phyloP scores from a whole-genome alignment of 1,140 invertebrate genomes.

The Drosophila orena region DNA sequence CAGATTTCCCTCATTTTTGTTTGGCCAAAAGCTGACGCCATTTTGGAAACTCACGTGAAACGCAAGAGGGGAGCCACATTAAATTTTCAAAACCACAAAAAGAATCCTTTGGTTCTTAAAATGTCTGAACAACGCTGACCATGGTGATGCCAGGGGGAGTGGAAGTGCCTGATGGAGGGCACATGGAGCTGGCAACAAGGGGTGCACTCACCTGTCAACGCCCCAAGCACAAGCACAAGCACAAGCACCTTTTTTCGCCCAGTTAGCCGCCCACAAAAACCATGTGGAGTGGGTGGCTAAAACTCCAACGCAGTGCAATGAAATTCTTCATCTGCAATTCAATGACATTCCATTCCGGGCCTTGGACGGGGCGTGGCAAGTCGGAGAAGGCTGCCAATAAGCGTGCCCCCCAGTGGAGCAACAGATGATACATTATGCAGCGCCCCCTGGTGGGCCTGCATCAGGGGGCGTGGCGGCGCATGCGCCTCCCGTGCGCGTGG shows the following conservation, averaged over 20 bases:
- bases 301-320: slow-evolving; percentile 78
- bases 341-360: slow-evolving; percentile 74
- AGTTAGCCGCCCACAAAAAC: too few relatives aligned
- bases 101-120: slow-evolving; percentile 80
- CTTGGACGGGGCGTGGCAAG: slow-evolving; percentile 55
- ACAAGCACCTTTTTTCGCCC: too few relatives aligned
- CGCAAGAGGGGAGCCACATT: slow-evolving; percentile 41
- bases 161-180: not conserved
- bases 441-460: slow-evolving; percentile 20
- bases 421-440: slow-evolving; percentile 36
- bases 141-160: slow-evolving; percentile 11
- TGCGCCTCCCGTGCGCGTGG: slow-evolving; percentile 53
- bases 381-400: slow-evolving; percentile 50
- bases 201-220: slow-evolving; percentile 19
- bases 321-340: slow-evolving; percentile 82
- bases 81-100: slow-evolving; percentile 69
- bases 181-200: slow-evolving; percentile 25
- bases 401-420: slow-evolving; percentile 46
- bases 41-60: slow-evolving; percentile 52
- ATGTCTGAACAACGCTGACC: slow-evolving; percentile 71
- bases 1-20: slow-evolving; percentile 6
- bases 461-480: slow-evolving; percentile 71
- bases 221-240: not conserved
- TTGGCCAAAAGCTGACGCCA: slow-evolving; percentile 43
- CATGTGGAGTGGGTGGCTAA: slow-evolving; percentile 3